Evolutionary conservation across 2,113 vertebrate species (phyloP).

Genomic region (Chaenogobius annularis): DNA sequence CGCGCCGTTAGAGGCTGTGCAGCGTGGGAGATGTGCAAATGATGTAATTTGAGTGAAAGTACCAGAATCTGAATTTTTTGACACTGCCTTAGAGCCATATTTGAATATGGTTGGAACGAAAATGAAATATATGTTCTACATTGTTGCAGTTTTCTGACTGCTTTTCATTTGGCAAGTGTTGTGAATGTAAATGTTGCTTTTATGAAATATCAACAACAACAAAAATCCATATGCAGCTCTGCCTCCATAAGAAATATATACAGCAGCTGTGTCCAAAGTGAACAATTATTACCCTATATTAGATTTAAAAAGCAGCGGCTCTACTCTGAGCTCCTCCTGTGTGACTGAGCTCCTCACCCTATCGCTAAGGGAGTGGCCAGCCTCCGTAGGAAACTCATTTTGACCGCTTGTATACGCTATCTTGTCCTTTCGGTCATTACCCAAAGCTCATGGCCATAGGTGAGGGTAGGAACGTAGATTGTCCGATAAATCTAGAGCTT

Average conservation of each 20-base stretch:
- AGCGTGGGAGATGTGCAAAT: conserved; percentile 39
- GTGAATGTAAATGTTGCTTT: not conserved
- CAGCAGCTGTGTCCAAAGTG: no score
- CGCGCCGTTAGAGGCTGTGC: conserved; percentile 32
- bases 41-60: conserved; percentile 55
- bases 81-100: not conserved
- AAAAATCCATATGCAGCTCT: not conserved
- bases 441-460: no score
- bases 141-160: not conserved
- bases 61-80: conserved; percentile 19
- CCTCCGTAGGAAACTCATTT: no score
- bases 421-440: no score
- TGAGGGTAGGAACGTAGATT: no score
- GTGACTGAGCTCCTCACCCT: no score
- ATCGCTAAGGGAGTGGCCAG: no score
- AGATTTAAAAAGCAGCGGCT: no score
- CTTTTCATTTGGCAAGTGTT: not conserved
- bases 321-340: no score
- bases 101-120: conserved; percentile 25
- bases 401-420: no score
- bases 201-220: not conserved
- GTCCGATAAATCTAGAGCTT: no score
- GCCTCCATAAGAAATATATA: not conserved
- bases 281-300: no score
- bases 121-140: not conserved